Evolutionary conservation across 2,797 vertebrate genomes (phyloP), one percentile per base, ranked within the genome.

Genomic region (Neosilurus mollespiculum): DNA sequence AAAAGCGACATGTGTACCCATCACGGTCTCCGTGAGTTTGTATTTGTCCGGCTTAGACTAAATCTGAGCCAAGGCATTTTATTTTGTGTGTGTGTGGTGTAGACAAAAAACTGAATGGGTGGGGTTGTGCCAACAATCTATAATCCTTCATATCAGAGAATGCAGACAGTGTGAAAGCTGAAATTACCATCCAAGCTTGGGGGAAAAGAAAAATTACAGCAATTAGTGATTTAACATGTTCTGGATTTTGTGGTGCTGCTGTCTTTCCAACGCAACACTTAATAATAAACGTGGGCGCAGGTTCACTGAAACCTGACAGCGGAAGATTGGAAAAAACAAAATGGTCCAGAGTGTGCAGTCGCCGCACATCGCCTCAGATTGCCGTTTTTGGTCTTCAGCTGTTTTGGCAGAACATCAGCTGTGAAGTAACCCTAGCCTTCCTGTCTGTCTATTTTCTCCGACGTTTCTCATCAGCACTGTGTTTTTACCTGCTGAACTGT

Each of bases 81-180:
- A 53, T 53, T 24, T 72, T 9, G n/a, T 43, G 43, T 56, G n/a
- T 78, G 53, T 80, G 34, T 34, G 75, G 56, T 82, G 56, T 71
- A 62, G 56, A 61, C 81, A 53, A 77, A 78, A 69, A 53, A 69
- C 24, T 20, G 71, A 69, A 81, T 24, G 71, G 66, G 78, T 53
- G 18, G 26, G 18, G 69, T 66, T 62, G 75, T 26, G 18, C 65
- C 82, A 84, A 82, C 56, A 9, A 4, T 67, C 75, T 79, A 70
- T 87, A 85, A 85, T 88, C 85, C 78, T 82, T 84, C 76, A 83
- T 84, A 86, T 81, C 84, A 72, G 62, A 80, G 76, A 62, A 80
- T 76, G 83, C 62, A 83, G 66, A 61, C 77, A 69, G 67, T 0
- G 61, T 12, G 18, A 62, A 56, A 78, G 71, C 83, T 75, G 66